phyloP scores from a whole-genome alignment of 1,140 invertebrate species.

The Brachionus rubens region DNA sequence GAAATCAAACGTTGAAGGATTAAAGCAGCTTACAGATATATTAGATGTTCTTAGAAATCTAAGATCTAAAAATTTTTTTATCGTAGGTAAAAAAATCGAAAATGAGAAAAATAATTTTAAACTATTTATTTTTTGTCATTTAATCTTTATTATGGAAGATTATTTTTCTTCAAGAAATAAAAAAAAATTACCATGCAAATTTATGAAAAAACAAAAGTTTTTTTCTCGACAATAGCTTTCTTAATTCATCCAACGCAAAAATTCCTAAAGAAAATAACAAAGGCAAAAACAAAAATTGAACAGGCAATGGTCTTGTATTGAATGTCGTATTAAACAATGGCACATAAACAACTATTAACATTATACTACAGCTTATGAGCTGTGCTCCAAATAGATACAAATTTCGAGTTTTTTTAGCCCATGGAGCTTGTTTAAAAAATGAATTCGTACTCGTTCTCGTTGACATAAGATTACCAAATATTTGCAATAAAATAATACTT shows the following conservation, averaged over 20 bases:
- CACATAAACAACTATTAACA: conserved; percentile 15
- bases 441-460: conserved; percentile 7
- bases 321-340: background rate
- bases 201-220: conserved; percentile 33
- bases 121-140: no score
- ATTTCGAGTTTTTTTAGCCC: conserved; percentile 22
- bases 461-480: conserved; percentile 28
- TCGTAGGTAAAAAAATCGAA: no score
- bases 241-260: background rate
- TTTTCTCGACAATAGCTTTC: conserved; percentile 22
- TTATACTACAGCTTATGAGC: background rate
- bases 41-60: no score
- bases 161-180: no score
- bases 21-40: no score
- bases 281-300: conserved; percentile 35
- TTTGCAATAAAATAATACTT: background rate
- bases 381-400: background rate
- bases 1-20: no score
- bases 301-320: background rate
- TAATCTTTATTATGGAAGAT: no score
- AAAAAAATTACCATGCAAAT: conserved; percentile 28
- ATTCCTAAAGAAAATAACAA: background rate
- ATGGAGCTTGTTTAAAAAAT: conserved; percentile 13
- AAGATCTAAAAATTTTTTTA: no score
- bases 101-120: no score